Evolutionary conservation across 2,113 vertebrate species (phyloP).

Genomic region (Hippoglossus stenolepis): DNA sequence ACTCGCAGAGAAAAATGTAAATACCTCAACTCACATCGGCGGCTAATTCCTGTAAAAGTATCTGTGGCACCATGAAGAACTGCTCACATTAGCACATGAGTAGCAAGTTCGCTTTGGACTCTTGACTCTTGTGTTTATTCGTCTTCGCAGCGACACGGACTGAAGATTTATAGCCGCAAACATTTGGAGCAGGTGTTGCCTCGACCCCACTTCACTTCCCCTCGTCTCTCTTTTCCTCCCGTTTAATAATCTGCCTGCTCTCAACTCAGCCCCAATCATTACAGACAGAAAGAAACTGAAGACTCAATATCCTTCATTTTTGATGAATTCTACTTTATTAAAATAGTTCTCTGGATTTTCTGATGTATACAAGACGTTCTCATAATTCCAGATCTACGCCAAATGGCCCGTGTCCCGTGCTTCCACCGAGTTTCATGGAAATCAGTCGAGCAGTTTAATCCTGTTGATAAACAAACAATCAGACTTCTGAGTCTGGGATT

Average conservation of each 20-base stretch:
- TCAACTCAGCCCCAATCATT: not conserved
- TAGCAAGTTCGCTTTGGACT: constrained; percentile 22
- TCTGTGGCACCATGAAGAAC: not conserved
- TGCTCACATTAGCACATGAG: not conserved
- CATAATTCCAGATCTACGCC: no score
- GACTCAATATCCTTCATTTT: not conserved
- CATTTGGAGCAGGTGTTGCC: constrained; percentile 85
- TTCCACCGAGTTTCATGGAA: no score
- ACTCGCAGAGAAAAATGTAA: constrained; percentile 3
- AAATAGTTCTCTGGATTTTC: no score
- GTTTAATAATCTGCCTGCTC: constrained; percentile 6
- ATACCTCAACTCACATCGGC: constrained; percentile 8
- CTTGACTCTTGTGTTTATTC: constrained; percentile 48
- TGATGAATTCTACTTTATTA: no score
- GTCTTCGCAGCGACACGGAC: constrained; percentile 31
- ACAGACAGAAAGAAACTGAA: not conserved
- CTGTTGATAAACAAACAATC: no score
- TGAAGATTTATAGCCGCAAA: constrained; percentile 74
- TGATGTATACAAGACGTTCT: no score
- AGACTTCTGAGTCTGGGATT: no score
- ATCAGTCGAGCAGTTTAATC: no score
- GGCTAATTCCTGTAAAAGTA: constrained; percentile 16
- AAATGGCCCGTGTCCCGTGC: no score
- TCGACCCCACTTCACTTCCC: constrained; percentile 53
- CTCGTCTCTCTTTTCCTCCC: constrained; percentile 34